These are phyloP conservation scores for Oasisia sp. DNA, from an alignment of 2,888 invertebrate species.

Conservation along the genomic window DNA sequence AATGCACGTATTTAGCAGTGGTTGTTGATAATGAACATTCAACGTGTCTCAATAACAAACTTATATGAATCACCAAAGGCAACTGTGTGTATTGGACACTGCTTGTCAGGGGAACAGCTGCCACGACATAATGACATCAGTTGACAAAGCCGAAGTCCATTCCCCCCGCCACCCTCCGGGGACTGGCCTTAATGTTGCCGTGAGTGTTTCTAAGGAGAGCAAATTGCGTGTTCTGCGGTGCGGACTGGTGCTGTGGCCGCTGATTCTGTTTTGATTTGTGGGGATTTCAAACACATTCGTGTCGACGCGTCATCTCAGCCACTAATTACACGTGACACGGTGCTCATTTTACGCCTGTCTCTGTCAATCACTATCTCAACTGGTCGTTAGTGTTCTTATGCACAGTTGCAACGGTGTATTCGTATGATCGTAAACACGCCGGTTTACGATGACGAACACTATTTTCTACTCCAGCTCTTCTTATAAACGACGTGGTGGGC, in stretches of 20 bases:
- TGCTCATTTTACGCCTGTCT: not conserved
- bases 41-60: not conserved
- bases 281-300: not conserved
- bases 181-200: not conserved
- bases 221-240: not conserved
- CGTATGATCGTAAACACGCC: not conserved
- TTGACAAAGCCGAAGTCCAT: not conserved
- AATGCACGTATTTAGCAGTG: not conserved
- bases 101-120: not conserved
- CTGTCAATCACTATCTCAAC: not conserved
- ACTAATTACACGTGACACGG: not conserved
- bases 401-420: not conserved
- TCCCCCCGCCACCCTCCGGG: not conserved
- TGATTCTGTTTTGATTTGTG: not conserved
- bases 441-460: not conserved
- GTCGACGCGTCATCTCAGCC: not conserved
- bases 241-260: not conserved
- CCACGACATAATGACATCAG: not conserved
- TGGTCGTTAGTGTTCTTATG: not conserved
- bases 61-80: not conserved
- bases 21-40: not conserved
- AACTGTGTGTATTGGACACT: not conserved
- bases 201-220: slow-evolving; percentile 1
- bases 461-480: not conserved
- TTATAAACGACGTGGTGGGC: not conserved